Evolutionary conservation across 2,797 vertebrate genomes (phyloP).

Genomic region (Bovichtus diacanthus): DNA sequence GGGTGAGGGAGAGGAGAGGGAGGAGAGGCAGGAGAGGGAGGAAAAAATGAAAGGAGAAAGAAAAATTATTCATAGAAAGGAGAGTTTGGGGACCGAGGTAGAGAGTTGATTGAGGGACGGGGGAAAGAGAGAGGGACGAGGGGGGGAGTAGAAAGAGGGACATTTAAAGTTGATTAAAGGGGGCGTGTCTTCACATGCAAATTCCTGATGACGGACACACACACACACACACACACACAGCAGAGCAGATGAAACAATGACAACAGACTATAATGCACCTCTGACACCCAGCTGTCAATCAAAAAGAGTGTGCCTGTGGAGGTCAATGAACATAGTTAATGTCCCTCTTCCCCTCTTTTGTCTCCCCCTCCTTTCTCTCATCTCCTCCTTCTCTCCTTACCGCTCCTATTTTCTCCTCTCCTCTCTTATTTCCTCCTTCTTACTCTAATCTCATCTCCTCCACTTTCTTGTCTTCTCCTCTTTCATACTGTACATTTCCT

Average conservation of each 20-base stretch:
- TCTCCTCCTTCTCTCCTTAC: not conserved
- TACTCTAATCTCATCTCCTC: no score
- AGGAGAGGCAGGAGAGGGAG: not conserved
- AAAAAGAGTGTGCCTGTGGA: slow-evolving; percentile 16
- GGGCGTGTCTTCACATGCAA: slow-evolving; percentile 63
- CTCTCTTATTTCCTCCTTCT: no score
- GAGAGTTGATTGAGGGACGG: not conserved
- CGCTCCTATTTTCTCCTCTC: no score
- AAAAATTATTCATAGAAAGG: slow-evolving; percentile 3
- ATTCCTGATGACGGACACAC: slow-evolving; percentile 46
- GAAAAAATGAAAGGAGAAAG: not conserved
- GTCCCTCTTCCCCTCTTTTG: not conserved
- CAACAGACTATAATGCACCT: slow-evolving; percentile 52
- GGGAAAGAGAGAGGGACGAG: not conserved
- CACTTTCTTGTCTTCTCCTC: not conserved
- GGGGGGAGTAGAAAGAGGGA: not conserved
- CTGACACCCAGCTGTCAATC: slow-evolving; percentile 67
- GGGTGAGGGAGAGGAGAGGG: slow-evolving; percentile 55
- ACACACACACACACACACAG: slow-evolving; percentile 9
- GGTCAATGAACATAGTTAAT: slow-evolving; percentile 9
- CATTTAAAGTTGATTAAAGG: slow-evolving; percentile 45
- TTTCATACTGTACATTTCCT: not conserved
- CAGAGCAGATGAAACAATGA: slow-evolving; percentile 42
- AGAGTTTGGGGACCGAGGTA: not conserved
- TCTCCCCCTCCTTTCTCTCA: not conserved